Conservation (phyloP, 2,888 invertebrate species). For the Cataglyphis altisquamis region DNA sequence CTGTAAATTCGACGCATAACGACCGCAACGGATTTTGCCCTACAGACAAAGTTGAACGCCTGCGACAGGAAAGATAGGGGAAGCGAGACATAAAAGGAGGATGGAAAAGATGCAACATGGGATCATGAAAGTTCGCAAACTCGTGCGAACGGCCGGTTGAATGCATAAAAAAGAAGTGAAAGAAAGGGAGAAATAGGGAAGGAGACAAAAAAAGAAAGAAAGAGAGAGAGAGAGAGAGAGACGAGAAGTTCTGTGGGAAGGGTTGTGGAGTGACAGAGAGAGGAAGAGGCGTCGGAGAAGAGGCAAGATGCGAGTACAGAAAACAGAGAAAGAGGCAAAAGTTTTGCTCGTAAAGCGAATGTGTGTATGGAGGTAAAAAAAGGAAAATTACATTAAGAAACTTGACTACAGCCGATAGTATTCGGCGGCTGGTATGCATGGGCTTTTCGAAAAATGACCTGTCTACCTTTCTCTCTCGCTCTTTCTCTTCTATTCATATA, state of each 20-base stretch:
- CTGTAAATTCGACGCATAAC: constrained; percentile 60
- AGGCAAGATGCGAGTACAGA: constrained; percentile 57
- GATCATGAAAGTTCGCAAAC: constrained; percentile 75
- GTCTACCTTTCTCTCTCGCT: constrained; percentile 21
- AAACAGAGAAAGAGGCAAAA: constrained; percentile 78
- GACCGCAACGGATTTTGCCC: constrained; percentile 51
- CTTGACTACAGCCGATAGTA: constrained; percentile 78
- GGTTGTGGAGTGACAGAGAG: constrained; percentile 11
- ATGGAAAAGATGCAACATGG: constrained; percentile 54
- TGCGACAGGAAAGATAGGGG: background rate
- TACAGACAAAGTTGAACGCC: constrained; percentile 40
- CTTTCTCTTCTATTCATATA: constrained; percentile 30
- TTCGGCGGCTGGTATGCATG: constrained; percentile 67
- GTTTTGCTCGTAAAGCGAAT: constrained; percentile 84
- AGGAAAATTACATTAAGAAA: constrained; percentile 85
- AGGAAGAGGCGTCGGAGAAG: constrained; percentile 27
- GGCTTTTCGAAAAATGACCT: constrained; percentile 50
- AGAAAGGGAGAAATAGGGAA: constrained; percentile 49
- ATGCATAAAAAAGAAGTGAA: constrained; percentile 56
- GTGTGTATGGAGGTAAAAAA: constrained; percentile 79
- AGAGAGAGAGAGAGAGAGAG: constrained; percentile 27
- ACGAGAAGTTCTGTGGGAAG: constrained; percentile 26
- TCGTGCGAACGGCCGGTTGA: constrained; percentile 67
- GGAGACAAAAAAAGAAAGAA: constrained; percentile 7
- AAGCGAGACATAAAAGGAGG: constrained; percentile 20